Base-by-base conservation (phyloP, 2,888 invertebrate genomes). In the Metopia argyrocephala region DNA sequence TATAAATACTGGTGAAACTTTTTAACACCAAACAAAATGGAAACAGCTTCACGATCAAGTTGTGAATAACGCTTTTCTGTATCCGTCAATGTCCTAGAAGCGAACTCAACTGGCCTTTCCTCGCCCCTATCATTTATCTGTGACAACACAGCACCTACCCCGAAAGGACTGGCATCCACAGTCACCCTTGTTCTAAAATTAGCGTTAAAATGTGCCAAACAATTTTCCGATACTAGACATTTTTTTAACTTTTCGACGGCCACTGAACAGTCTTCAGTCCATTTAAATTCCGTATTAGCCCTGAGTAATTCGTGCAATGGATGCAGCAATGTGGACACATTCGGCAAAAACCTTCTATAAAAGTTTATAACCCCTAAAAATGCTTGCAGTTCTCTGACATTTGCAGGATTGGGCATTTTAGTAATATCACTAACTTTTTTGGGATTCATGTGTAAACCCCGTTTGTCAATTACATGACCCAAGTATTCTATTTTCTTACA, bases 1-100 rank as follows among this genome's bases (percentile, higher is more conserved):
- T 84, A 87, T 3, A 90, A 38, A 81, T 87, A 91, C 5, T 87
- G 84, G 74, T 88, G 86, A 82, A 90, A 91, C 80, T 86, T 86
- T 50, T 85, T 85, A 1, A 90, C 85, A 4, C 86, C 89, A 71
- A 84, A 91, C 31, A 54, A 23, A 46, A 68, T 56, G 21, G 68
- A 21, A 23, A 68, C 45, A 1, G 68, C 68, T 27, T 27, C 64
- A n/a, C 27, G 50, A 73, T 76, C 75, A 21, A 75, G 38, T 31
- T 75, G 78, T n/a, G 78, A 78, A 62, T 79, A 69, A 7, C 48
- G 31, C 28, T 68, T 66, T 52, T 79, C 79, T 2, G 66, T 57
- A 12, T 59, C 75, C 12, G 65, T 59, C 25, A 71, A 56, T 18
- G 64, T 48, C 84, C 82, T 82, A 20, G 87, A 89, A 1, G 89